Evolutionary conservation across 1,140 invertebrate species (phyloP), one percentile per base, ranked within the genome.

Genomic region (Lethrus apterus): DNA sequence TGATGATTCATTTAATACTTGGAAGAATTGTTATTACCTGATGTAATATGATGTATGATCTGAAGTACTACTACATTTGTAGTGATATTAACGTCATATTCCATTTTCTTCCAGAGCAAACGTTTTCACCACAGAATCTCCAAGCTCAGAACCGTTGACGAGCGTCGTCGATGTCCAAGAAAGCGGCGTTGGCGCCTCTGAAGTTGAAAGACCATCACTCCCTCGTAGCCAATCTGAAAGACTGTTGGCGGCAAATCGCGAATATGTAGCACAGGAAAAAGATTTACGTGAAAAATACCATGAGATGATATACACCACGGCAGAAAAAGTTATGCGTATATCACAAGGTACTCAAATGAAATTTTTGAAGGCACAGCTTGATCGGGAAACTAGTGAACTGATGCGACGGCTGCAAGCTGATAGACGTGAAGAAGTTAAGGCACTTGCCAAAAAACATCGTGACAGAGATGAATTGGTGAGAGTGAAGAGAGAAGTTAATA

Each of bases 391-490:
- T 14, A 80, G 78, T 23, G 88, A 90, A 51, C 78, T 93, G 10
- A 88, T 90, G 76, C 82, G 86, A 58, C 79, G 81, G 59, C 69
- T 94, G 49, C 84, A 93, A 50, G 78, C 81, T 15, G 80, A 81
- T 48, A 81, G 86, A 44, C 81, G 88, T 51, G 85, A 88, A 38
- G 89, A 95, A 63, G 87, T 93, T 29, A 92, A 92, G 64, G 77
- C 75, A 20, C 68, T 91, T 35, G 76, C 81, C 10, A 86, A 87
- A 55, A 80, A 80, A 48, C 84, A 89, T 59, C 82, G 78, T 56
- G 92, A 96, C 62, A 86, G 92, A 61, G 89, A 93, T 56, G 93
- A 95, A 66, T 74, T 95, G 50, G 83, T 83, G 26, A 78, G 86
- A 71, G 78, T 85, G 64, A 86, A 86, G 57, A 68, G 84, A 20